These are phyloP conservation scores for Lophotriccus pileatus DNA, from an alignment of 2,797 vertebrate genomes.

Conservation along the genomic window DNA sequence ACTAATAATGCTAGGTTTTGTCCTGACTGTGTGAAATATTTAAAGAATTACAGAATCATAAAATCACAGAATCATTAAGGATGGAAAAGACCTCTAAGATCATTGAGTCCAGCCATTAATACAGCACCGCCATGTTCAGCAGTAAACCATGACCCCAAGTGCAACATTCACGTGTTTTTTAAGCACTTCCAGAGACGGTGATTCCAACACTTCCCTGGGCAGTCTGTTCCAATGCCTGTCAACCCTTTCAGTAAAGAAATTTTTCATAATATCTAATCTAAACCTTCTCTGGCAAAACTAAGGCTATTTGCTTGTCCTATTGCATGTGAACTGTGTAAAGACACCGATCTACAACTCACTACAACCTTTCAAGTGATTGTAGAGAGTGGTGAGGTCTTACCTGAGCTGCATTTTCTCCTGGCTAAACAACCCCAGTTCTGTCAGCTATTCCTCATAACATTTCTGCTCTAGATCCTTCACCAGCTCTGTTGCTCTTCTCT, in stretches of 20 bases:
- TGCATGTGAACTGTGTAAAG: neutral
- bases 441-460: neutral
- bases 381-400: neutral
- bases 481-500: neutral
- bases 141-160: neutral
- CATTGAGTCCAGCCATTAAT: neutral
- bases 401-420: neutral
- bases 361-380: neutral
- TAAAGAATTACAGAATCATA: neutral
- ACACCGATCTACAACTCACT: neutral
- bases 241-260: neutral
- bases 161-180: neutral
- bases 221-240: neutral
- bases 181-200: neutral
- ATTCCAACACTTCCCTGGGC: neutral
- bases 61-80: neutral
- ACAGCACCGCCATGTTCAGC: rapidly evolving
- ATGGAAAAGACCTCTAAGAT: neutral
- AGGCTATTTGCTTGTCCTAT: neutral
- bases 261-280: neutral
- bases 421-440: neutral
- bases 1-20: neutral
- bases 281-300: neutral
- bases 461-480: neutral
- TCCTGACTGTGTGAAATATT: neutral